These are phyloP conservation scores for Metopolophium dirhodum DNA, from an alignment of 1,140 invertebrate species.

Conservation along the genomic window DNA sequence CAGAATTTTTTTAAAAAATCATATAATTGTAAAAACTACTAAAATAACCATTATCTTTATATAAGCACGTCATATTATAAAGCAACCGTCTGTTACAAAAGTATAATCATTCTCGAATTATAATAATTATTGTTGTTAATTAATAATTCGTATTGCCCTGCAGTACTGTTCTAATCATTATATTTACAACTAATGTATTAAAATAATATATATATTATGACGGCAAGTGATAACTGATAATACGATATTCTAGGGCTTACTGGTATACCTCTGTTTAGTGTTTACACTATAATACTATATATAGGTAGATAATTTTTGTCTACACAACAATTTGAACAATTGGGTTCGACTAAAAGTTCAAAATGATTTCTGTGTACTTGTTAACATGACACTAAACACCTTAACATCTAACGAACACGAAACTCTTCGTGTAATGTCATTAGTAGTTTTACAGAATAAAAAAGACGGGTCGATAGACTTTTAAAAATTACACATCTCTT, in stretches of 20 bases:
- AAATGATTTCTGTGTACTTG: neutral
- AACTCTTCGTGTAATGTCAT: slow-evolving; percentile 3
- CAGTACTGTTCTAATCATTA: neutral
- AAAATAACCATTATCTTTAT: no score
- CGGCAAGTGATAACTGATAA: neutral
- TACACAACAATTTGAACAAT: neutral
- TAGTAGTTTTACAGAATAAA: neutral
- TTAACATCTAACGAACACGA: slow-evolving; percentile 37
- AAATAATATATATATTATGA: neutral
- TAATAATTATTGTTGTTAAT: neutral
- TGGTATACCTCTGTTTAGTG: neutral
- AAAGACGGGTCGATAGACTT: neutral
- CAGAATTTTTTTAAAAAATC: no score
- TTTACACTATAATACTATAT: neutral
- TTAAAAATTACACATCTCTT: neutral
- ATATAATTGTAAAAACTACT: no score
- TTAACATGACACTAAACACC: slow-evolving; percentile 46
- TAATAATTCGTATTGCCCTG: neutral
- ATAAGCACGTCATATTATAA: no score
- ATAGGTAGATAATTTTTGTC: neutral
- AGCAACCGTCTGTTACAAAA: neutral
- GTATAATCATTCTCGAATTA: no score
- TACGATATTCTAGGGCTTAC: neutral
- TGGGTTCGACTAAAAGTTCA: slow-evolving; percentile 1
- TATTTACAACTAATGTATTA: neutral